Percentiles rank a stretch among this genome's conserved stretches.
phyloP scores from a whole-genome alignment of 2,888 invertebrate species.

The Achlya flavicornis region DNA sequence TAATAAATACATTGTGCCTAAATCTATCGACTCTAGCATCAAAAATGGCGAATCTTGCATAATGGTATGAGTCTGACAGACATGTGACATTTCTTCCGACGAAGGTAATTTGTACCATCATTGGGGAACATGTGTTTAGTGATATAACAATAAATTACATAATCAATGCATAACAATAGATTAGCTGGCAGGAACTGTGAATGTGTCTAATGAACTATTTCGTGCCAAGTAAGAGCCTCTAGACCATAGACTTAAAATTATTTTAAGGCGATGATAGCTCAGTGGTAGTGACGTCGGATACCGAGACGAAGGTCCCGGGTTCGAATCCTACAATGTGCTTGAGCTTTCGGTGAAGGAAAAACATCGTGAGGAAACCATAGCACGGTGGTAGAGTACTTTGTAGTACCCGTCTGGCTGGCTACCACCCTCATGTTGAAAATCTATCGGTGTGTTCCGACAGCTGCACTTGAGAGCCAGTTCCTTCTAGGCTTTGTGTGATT shows the following conservation, averaged over 20 bases:
- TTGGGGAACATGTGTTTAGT: background rate
- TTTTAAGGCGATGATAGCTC: too few relatives aligned
- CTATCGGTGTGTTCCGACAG: too few relatives aligned
- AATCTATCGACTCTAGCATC: background rate
- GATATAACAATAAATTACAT: constrained; percentile 2
- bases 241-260: background rate
- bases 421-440: too few relatives aligned
- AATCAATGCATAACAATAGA: constrained; percentile 2
- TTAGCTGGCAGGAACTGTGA: background rate
- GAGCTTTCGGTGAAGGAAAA: too few relatives aligned
- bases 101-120: constrained; percentile 10
- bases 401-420: too few relatives aligned
- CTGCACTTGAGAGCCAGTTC: too few relatives aligned
- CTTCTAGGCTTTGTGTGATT: too few relatives aligned
- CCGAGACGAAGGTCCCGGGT: too few relatives aligned
- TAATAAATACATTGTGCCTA: background rate
- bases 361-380: too few relatives aligned
- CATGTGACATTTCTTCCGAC: constrained; percentile 15
- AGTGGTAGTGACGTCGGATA: too few relatives aligned
- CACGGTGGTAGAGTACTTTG: too few relatives aligned
- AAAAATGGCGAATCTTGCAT: constrained; percentile 2
- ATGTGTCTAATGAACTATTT: background rate
- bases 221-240: background rate
- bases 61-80: background rate
- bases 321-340: too few relatives aligned